Conservation (phyloP, 1,140 invertebrate species). For the Phthorimaea operculella region DNA sequence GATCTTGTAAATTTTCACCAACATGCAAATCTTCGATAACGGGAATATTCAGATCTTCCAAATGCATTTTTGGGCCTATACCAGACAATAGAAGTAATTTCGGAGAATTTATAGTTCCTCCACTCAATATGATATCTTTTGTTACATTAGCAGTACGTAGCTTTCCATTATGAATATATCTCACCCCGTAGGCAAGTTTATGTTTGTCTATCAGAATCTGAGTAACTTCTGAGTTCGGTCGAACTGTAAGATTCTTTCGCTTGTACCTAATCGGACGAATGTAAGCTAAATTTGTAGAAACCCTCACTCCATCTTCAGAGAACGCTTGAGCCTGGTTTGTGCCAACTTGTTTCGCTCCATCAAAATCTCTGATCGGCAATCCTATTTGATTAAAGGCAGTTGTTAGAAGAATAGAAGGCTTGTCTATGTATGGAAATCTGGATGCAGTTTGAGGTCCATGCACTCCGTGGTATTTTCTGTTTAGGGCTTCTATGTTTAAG, state of each 20-base stretch:
- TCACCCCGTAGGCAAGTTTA: slow-evolving; percentile 76
- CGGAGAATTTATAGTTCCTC: slow-evolving; percentile 70
- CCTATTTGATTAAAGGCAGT: slow-evolving; percentile 70
- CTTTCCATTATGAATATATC: slow-evolving; percentile 70
- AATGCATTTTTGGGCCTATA: slow-evolving; percentile 68
- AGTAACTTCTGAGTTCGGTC: slow-evolving; percentile 74
- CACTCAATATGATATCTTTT: slow-evolving; percentile 71
- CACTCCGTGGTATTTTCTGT: slow-evolving; percentile 64
- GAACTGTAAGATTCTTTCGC: slow-evolving; percentile 76
- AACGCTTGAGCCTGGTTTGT: slow-evolving; percentile 69
- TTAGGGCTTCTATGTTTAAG: slow-evolving; percentile 47
- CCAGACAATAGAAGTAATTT: slow-evolving; percentile 71
- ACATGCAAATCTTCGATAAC: slow-evolving; percentile 67
- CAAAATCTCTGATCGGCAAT: slow-evolving; percentile 62
- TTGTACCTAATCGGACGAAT: slow-evolving; percentile 73
- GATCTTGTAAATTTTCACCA: slow-evolving; percentile 70
- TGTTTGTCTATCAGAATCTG: slow-evolving; percentile 76
- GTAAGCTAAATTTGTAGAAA: slow-evolving; percentile 77
- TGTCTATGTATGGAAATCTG: slow-evolving; percentile 69
- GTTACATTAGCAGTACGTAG: slow-evolving; percentile 32
- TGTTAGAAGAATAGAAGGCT: slow-evolving; percentile 60
- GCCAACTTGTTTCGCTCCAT: slow-evolving; percentile 64
- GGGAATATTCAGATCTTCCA: slow-evolving; percentile 50
- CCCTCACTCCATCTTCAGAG: slow-evolving; percentile 69
- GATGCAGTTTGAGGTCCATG: slow-evolving; percentile 70